phyloP scores from a whole-genome alignment of 2,888 invertebrate species.

The Mimachlamys varia region DNA sequence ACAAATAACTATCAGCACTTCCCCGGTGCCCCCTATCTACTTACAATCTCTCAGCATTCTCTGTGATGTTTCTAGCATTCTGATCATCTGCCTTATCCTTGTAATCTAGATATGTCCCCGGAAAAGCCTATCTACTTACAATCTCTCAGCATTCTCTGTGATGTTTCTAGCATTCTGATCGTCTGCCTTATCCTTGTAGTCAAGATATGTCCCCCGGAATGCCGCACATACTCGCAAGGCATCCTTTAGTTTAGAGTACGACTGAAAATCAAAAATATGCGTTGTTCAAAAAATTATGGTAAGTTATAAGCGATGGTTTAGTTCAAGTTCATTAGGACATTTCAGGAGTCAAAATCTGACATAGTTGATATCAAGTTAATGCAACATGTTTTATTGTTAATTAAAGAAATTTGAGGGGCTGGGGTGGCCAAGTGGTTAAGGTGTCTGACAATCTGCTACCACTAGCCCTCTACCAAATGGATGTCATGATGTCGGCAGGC shows the following conservation, averaged over 20 bases:
- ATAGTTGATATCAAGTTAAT: too few relatives aligned
- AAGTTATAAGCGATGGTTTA: too few relatives aligned
- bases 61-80: conserved; percentile 63
- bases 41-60: neutral
- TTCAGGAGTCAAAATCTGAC: too few relatives aligned
- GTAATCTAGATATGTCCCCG: conserved; percentile 81
- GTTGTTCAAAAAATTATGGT: too few relatives aligned
- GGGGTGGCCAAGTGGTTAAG: too few relatives aligned
- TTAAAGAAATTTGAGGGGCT: too few relatives aligned
- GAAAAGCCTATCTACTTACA: conserved; percentile 74
- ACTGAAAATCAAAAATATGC: conserved; percentile 65
- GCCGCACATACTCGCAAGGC: conserved; percentile 80
- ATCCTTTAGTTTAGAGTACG: conserved; percentile 79
- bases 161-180: conserved; percentile 79
- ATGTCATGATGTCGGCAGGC: too few relatives aligned
- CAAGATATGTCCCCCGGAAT: conserved; percentile 81
- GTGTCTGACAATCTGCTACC: too few relatives aligned
- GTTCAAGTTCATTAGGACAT: too few relatives aligned
- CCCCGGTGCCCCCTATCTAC: neutral
- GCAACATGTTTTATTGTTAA: too few relatives aligned
- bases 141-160: conserved; percentile 79
- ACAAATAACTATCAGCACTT: too few relatives aligned
- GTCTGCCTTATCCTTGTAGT: conserved; percentile 80
- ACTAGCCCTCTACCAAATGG: too few relatives aligned
- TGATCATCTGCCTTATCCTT: conserved; percentile 80